Conservation (phyloP, 1,140 invertebrate species). For the Tetramorium alpestre region DNA sequence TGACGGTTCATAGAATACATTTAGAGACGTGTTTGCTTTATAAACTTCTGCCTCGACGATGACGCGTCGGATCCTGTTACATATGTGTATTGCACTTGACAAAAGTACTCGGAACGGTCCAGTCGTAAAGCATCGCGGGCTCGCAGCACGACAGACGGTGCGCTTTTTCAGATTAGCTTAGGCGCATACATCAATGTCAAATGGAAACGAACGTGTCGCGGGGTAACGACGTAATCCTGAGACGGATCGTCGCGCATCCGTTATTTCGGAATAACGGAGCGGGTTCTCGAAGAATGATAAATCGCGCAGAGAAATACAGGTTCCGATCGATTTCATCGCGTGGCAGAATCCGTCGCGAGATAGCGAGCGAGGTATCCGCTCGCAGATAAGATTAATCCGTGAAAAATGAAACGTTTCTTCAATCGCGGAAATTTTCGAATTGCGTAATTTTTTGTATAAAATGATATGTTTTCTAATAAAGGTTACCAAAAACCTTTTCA, state of each 20-base stretch:
- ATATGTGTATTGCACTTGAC: constrained; percentile 19
- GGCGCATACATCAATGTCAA: constrained; percentile 58
- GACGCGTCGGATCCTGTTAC: constrained; percentile 39
- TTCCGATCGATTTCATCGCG: not conserved
- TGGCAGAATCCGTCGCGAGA: not conserved
- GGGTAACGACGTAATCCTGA: constrained; percentile 49
- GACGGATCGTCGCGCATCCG: constrained; percentile 51
- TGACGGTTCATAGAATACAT: not conserved
- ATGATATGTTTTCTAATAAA: constrained; percentile 1
- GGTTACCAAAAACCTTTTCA: not conserved
- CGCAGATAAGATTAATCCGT: not conserved
- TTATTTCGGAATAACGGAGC: constrained; percentile 46
- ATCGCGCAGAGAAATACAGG: constrained; percentile 30
- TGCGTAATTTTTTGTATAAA: not conserved
- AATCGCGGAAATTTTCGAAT: not conserved
- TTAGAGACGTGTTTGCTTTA: constrained; percentile 16
- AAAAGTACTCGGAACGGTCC: constrained; percentile 13
- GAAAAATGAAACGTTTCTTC: not conserved
- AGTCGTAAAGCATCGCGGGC: constrained; percentile 9
- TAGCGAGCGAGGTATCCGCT: not conserved
- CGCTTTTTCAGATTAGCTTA: constrained; percentile 46
- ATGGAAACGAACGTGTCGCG: constrained; percentile 6
- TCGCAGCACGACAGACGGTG: constrained; percentile 3
- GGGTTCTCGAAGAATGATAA: constrained; percentile 52
- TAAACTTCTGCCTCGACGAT: constrained; percentile 15